phyloP scores from a whole-genome alignment of 2,797 vertebrate species.

The Tapera naevia region DNA sequence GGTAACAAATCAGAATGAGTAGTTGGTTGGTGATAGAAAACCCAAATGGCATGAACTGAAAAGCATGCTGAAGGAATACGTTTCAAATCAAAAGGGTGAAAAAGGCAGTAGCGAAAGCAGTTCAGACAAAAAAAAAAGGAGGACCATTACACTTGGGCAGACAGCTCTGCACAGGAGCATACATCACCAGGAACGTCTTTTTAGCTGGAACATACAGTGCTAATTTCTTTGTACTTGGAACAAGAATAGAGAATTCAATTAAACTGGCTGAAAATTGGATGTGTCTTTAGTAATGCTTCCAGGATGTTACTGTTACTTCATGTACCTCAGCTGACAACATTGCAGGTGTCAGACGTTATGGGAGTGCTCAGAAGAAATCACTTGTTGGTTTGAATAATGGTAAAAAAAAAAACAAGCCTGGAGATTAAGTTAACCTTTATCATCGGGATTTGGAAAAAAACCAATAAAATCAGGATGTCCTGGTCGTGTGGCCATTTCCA shows the following conservation, averaged over 20 bases:
- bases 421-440: background rate
- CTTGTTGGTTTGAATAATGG: background rate
- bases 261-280: slow-evolving; percentile 30
- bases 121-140: slow-evolving; percentile 20
- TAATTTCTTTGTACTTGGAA: slow-evolving; percentile 49
- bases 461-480: background rate
- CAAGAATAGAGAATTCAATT: slow-evolving; percentile 33
- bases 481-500: background rate
- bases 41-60: background rate
- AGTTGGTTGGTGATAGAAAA: slow-evolving; percentile 9
- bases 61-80: background rate
- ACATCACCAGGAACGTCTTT: background rate
- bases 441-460: background rate
- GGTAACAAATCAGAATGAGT: background rate
- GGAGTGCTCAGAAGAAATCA: background rate
- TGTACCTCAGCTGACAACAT: background rate
- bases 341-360: background rate
- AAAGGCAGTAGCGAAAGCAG: slow-evolving; percentile 24
- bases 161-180: slow-evolving; percentile 9
- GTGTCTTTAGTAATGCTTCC: slow-evolving; percentile 6
- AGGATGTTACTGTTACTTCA: background rate
- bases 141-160: background rate
- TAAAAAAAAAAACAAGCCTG: background rate
- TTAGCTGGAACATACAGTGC: slow-evolving; percentile 12
- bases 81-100: slow-evolving; percentile 23